Evolutionary conservation across 2,797 vertebrate genomes (phyloP).

Genomic region (Gadopsis marmoratus): DNA sequence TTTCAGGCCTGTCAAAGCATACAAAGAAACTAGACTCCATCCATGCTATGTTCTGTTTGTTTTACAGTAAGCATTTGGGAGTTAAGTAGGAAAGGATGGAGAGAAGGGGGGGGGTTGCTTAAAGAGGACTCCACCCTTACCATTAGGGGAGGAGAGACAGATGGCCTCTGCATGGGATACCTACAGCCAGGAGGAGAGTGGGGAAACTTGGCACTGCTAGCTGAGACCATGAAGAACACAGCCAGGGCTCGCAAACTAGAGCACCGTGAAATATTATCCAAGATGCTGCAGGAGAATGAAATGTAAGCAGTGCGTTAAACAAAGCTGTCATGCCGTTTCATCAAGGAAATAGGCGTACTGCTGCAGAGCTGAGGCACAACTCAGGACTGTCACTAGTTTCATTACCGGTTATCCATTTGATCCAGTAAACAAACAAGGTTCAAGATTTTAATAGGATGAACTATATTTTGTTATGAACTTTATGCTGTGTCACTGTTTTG

Average conservation of each 20-base stretch:
- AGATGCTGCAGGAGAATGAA: conserved; percentile 73
- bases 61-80: conserved; percentile 76
- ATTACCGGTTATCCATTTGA: conserved; percentile 50
- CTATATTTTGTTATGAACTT: not conserved
- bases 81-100: conserved; percentile 50
- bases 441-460: not conserved
- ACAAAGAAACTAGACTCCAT: conserved; percentile 74
- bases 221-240: conserved; percentile 67
- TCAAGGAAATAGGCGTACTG: conserved; percentile 40
- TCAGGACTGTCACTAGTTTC: conserved; percentile 32
- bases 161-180: conserved; percentile 85
- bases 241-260: conserved; percentile 68
- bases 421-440: conserved; percentile 25
- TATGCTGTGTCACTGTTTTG: conserved; percentile 27
- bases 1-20: conserved; percentile 72
- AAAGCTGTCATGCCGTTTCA: conserved; percentile 62
- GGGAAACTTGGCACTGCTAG: conserved; percentile 76
- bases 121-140: conserved; percentile 78
- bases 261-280: conserved; percentile 71
- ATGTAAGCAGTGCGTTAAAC: conserved; percentile 67
- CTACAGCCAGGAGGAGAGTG: conserved; percentile 78
- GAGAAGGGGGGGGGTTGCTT: conserved; percentile 44
- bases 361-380: conserved; percentile 34
- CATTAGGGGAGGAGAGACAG: conserved; percentile 80
- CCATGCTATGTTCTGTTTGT: conserved; percentile 73